Percentiles rank a stretch among this genome's conserved stretches.
Conservation (phyloP, 2,797 vertebrate genomes). For the Mycteria americana region DNA sequence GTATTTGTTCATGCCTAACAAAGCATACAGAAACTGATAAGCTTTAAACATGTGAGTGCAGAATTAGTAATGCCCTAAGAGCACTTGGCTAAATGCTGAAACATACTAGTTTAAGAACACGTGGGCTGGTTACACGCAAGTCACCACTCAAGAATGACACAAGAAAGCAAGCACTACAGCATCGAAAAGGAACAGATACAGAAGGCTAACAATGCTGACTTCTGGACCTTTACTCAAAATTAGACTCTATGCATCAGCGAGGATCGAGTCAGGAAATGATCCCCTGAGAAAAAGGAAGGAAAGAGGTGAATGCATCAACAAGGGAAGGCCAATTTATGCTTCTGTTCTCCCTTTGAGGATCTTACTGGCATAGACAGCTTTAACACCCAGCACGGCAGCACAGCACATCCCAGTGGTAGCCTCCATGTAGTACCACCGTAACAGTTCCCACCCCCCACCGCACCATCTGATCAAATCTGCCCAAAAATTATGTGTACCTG, state of each 20-base stretch:
- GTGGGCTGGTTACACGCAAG: not conserved
- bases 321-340: not conserved
- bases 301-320: not conserved
- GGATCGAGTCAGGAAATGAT: not conserved
- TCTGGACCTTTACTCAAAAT: not conserved
- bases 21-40: not conserved
- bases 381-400: not conserved
- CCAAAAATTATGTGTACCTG: not conserved
- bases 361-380: not conserved
- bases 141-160: not conserved
- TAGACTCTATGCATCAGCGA: not conserved
- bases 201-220: not conserved
- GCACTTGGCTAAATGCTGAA: not conserved
- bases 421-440: fast-evolving
- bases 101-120: not conserved
- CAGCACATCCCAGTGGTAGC: not conserved
- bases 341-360: not conserved
- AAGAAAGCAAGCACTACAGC: not conserved
- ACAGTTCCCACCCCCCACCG: fast-evolving
- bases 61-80: not conserved
- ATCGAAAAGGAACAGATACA: not conserved
- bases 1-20: not conserved
- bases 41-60: not conserved
- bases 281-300: not conserved
- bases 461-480: not conserved